Base-by-base conservation (phyloP, 2,888 invertebrate species). In the Tridacna crocea region DNA sequence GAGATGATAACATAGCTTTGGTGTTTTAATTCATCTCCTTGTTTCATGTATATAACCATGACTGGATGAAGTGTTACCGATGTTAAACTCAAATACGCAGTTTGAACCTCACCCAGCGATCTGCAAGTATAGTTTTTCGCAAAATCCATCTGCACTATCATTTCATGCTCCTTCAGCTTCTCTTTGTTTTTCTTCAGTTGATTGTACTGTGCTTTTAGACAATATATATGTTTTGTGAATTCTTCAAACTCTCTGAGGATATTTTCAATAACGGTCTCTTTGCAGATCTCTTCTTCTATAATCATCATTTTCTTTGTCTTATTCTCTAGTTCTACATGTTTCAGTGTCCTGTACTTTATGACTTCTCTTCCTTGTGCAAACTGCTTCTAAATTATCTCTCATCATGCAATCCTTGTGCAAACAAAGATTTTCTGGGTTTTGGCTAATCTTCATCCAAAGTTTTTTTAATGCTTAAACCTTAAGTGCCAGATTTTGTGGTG, bases 71-170 rank as follows among this genome's bases (percentile, higher is more conserved):
- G 26, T 12, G 51, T 51, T 1, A 72, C 72, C 11, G 68, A 72
- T 72, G 76, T 58, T 0, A 55, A 74, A 48, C 68, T 79, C 82
- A 82, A 85, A 72, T 85, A 80, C 4, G 83, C 83, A n/a, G 60
- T 74, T 47, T 87, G 88, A 10, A 89, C 75, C 51, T 88, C 85
- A 46, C 86, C 80, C 15, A 75, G 26, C 15, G 81, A 51, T 19
- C 77, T 48, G 63, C 88, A 89, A 0, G 78, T 73, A 66, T 77
- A 88, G 55, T 88, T 88, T 46, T 88, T 87, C 3, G 86, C 77
- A 73, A 88, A 87, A 47, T 88, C 87, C 84, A 88, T 87, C 24
- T 88, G 79, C 11, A 87, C 36, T 22, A 88, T 72, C 10, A 87
- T 46, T 19, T 87, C 75, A 24, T 79, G 19, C 13, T 79, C 55